These are phyloP conservation scores for Gymnothorax reevesii DNA, from an alignment of 2,797 vertebrate genomes.

Conservation along the genomic window DNA sequence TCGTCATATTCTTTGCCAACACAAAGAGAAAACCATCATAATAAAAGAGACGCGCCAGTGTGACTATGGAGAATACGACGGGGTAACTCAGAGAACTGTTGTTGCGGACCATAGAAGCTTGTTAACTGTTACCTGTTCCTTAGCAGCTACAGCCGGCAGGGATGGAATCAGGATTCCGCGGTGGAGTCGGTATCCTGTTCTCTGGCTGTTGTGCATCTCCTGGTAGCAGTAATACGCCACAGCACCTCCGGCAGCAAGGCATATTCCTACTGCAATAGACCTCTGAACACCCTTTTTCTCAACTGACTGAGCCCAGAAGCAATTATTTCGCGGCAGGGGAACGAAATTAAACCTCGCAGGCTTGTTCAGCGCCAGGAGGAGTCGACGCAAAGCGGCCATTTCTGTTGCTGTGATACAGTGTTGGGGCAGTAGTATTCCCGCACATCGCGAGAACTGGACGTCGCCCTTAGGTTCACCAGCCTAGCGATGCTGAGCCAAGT, in stretches of 20 bases:
- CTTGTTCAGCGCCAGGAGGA: conserved; percentile 58
- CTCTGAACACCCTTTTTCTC: conserved; percentile 40
- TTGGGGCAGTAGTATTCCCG: conserved; percentile 48
- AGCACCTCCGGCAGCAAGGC: conserved; percentile 66
- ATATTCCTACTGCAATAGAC: conserved; percentile 55
- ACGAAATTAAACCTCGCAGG: conserved; percentile 43
- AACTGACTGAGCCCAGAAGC: conserved; percentile 33
- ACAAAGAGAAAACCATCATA: background rate
- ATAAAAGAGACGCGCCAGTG: background rate
- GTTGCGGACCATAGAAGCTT: background rate
- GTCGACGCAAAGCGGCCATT: conserved; percentile 76
- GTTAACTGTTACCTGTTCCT: conserved; percentile 70
- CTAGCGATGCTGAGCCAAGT: conserved; percentile 36
- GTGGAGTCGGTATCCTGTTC: conserved; percentile 54
- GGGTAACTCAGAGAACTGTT: background rate
- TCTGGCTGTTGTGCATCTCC: conserved; percentile 43
- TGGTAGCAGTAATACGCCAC: conserved; percentile 62
- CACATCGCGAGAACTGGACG: conserved; percentile 69
- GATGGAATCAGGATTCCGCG: conserved; percentile 55
- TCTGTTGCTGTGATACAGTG: conserved; percentile 54
- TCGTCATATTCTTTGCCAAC: background rate
- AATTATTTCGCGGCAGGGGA: conserved; percentile 46
- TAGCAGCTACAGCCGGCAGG: conserved; percentile 68
- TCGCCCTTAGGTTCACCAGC: conserved; percentile 20
- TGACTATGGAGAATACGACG: background rate